Conservation (phyloP, 2,888 invertebrate species). For the Apantesis nais region DNA sequence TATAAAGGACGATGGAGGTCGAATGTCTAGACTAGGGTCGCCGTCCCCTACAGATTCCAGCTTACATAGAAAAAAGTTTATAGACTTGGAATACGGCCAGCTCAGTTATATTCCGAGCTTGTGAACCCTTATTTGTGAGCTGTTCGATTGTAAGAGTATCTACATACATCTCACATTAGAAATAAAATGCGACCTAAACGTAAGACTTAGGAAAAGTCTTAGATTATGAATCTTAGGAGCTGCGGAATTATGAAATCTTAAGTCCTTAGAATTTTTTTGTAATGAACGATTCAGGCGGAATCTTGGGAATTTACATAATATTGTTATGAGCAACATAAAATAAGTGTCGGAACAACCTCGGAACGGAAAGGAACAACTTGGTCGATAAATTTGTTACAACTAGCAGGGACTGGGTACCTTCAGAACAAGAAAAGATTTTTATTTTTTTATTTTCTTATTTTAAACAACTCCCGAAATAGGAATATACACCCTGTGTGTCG, state of each 20-base stretch:
- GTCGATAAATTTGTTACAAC: too few relatives aligned
- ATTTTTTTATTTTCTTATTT: too few relatives aligned
- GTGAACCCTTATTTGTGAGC: neutral
- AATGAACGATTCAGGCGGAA: neutral
- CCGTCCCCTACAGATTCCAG: neutral
- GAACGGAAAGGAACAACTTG: too few relatives aligned
- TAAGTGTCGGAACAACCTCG: too few relatives aligned
- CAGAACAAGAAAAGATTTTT: too few relatives aligned
- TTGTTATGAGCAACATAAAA: neutral
- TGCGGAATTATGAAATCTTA: neutral
- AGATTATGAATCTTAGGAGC: neutral
- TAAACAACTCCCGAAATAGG: too few relatives aligned
- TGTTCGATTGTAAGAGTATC: neutral
- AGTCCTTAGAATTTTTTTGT: neutral
- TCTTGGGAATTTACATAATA: neutral
- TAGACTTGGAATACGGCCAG: constrained; percentile 2
- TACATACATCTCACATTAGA: too few relatives aligned
- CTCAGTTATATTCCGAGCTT: neutral
- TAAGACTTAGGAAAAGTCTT: neutral
- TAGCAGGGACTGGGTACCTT: too few relatives aligned
- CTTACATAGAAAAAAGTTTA: constrained; percentile 1
- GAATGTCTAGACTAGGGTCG: constrained; percentile 38
- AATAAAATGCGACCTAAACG: too few relatives aligned
- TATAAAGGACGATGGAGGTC: constrained; percentile 34
- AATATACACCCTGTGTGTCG: too few relatives aligned